Evolutionary conservation across 2,888 invertebrate genomes (phyloP).

Genomic region (Cephonodes hylas): DNA sequence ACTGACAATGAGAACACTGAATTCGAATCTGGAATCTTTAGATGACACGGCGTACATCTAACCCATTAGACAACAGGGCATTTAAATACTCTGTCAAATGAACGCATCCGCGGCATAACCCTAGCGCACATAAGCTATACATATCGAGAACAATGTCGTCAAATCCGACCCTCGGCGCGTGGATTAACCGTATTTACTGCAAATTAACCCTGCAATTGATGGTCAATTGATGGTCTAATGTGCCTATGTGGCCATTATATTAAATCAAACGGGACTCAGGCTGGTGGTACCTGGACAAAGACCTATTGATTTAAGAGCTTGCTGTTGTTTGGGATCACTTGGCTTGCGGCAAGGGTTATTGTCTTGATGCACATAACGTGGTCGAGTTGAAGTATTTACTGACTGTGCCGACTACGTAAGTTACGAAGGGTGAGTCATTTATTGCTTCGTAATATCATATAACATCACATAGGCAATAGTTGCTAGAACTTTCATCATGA

Average conservation of each 20-base stretch:
- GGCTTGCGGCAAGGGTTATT: slow-evolving; percentile 1
- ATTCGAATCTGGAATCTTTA: too few species aligned
- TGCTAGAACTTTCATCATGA: too few species aligned
- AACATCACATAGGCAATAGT: too few species aligned
- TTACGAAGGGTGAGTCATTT: too few species aligned
- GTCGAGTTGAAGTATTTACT: neutral
- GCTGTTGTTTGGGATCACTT: slow-evolving; percentile 19
- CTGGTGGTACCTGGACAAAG: slow-evolving; percentile 68
- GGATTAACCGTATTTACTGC: slow-evolving; percentile 72
- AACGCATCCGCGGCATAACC: neutral
- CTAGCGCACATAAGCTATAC: neutral
- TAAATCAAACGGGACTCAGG: slow-evolving; percentile 66
- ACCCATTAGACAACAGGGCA: too few species aligned
- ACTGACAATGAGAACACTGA: too few species aligned
- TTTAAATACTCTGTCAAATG: neutral
- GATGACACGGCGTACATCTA: too few species aligned
- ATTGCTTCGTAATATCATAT: too few species aligned
- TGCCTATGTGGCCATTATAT: slow-evolving; percentile 69
- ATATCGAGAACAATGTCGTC: slow-evolving; percentile 36
- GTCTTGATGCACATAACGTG: neutral
- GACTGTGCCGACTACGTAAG: too few species aligned
- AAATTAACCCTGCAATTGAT: slow-evolving; percentile 75
- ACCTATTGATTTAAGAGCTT: slow-evolving; percentile 70
- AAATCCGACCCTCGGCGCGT: slow-evolving; percentile 40
- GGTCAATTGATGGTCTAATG: slow-evolving; percentile 77